Percentiles rank a stretch among this genome's conserved stretches.
Evolutionary conservation across 2,113 vertebrate genomes (phyloP).

Genomic region (Sapajus apella): DNA sequence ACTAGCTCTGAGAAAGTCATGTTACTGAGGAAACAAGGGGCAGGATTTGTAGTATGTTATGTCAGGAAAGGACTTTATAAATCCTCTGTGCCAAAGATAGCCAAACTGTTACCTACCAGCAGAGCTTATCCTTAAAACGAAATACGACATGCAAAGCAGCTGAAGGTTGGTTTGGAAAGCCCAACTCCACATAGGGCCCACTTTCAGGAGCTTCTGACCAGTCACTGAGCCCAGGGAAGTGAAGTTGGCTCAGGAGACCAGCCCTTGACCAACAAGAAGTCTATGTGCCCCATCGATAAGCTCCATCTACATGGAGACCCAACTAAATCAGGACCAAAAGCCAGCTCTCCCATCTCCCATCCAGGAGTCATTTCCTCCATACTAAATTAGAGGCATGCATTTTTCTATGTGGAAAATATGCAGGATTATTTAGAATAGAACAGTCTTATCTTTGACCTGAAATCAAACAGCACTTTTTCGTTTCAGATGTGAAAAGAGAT

Average conservation of each 20-base stretch:
- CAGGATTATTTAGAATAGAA: fast-evolving
- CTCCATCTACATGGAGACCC: neutral
- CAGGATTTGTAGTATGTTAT: fast-evolving
- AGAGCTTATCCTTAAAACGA: too few species aligned
- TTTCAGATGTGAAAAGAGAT: neutral
- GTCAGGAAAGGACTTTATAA: fast-evolving
- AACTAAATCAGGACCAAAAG: too few species aligned
- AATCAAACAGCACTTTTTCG: neutral
- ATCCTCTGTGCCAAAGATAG: fast-evolving
- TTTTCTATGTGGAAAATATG: neutral
- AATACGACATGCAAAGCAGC: fast-evolving
- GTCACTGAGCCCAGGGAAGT: neutral
- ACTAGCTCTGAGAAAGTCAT: fast-evolving
- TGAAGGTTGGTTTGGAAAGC: fast-evolving
- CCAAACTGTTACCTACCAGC: fast-evolving
- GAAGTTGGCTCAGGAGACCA: fast-evolving
- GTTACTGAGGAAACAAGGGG: fast-evolving
- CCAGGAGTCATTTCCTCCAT: fast-evolving
- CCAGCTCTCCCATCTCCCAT: fast-evolving
- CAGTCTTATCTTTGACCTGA: neutral
- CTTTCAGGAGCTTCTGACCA: fast-evolving
- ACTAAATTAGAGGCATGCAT: neutral
- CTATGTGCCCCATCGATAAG: neutral
- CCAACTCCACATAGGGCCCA: fast-evolving
- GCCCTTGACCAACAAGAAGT: too few species aligned